Evolutionary conservation across 2,113 vertebrate species (phyloP).

Genomic region (Rhadina sibilatrix): DNA sequence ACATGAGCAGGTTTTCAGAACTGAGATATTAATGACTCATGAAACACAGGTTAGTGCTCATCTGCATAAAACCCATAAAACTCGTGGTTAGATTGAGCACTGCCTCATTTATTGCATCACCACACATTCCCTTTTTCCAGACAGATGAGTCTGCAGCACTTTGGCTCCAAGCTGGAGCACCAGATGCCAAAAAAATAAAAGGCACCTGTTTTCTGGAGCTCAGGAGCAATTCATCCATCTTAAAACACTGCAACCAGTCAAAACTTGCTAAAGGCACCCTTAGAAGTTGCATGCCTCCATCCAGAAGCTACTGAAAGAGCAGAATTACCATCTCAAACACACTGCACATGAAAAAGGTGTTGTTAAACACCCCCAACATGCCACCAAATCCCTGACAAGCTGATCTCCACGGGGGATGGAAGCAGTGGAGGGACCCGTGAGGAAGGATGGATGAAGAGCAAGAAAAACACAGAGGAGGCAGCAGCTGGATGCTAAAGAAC

Average conservation of each 20-base stretch:
- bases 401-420: background rate
- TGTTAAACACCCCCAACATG: background rate
- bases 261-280: background rate
- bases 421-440: background rate
- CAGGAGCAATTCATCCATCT: background rate
- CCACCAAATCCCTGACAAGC: background rate
- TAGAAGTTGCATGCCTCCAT: background rate
- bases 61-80: background rate
- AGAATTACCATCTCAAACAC: background rate
- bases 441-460: background rate
- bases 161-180: background rate
- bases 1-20: background rate
- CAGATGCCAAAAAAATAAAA: background rate
- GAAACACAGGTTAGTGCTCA: background rate
- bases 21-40: background rate
- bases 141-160: background rate
- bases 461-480: background rate
- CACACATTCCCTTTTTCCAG: background rate
- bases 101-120: background rate
- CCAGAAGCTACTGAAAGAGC: background rate
- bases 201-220: background rate
- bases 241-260: background rate
- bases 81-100: background rate
- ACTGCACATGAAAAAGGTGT: fast-evolving
- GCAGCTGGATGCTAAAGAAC: background rate